Conservation (phyloP, 2,888 invertebrate genomes). For the Halictus ligatus region DNA sequence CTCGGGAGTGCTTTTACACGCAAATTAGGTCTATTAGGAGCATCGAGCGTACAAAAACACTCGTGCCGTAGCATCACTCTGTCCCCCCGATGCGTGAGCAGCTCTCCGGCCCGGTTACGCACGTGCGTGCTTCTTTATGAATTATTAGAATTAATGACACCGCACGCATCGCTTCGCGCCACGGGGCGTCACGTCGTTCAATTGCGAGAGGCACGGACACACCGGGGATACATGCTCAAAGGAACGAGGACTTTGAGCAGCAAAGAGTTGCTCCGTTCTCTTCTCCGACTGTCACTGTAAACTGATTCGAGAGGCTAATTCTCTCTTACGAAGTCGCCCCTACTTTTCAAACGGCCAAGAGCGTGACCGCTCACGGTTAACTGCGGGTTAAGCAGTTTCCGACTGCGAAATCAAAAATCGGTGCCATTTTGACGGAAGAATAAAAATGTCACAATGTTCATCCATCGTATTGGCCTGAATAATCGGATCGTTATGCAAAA, state of each 20-base stretch:
- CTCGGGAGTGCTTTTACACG: constrained; percentile 78
- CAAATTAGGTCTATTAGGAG: constrained; percentile 83
- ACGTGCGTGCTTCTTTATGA: constrained; percentile 82
- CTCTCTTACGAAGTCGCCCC: neutral
- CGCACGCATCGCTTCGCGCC: constrained; percentile 77
- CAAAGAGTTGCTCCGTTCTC: constrained; percentile 26
- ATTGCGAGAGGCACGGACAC: constrained; percentile 64
- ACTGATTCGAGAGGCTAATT: constrained; percentile 18
- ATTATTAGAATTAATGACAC: constrained; percentile 84
- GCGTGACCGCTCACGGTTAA: too few relatives aligned
- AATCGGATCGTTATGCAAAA: too few relatives aligned
- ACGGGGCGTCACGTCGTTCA: constrained; percentile 73
- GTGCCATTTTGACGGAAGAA: neutral
- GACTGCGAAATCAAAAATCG: neutral
- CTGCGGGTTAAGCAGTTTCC: neutral
- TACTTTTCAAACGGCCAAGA: neutral
- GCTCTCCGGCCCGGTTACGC: constrained; percentile 72
- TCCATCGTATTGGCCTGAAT: neutral
- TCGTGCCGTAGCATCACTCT: constrained; percentile 71
- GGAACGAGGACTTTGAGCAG: constrained; percentile 24
- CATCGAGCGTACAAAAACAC: constrained; percentile 79
- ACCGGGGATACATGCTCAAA: constrained; percentile 52
- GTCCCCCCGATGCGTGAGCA: constrained; percentile 68
- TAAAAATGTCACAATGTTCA: neutral
- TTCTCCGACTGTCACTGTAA: constrained; percentile 3